These are phyloP conservation scores for Ceyx margarethae DNA, from an alignment of 2,113 vertebrate species.

Conservation along the genomic window DNA sequence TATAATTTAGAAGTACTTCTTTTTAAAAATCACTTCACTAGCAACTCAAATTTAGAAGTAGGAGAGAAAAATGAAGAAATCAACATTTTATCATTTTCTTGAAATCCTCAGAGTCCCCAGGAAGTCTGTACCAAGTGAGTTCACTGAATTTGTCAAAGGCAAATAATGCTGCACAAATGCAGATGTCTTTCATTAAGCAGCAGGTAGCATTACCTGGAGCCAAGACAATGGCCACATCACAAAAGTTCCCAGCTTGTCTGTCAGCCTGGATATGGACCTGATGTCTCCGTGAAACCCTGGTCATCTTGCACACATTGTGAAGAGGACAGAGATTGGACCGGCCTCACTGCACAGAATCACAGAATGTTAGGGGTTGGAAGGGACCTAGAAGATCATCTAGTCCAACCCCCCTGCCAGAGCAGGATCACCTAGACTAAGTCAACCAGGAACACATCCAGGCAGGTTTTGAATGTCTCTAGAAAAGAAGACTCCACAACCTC, in stretches of 20 bases:
- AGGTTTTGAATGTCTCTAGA: too few relatives aligned
- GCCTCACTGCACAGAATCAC: too few relatives aligned
- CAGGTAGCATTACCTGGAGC: background rate
- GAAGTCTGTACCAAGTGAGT: background rate
- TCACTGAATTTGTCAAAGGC: background rate
- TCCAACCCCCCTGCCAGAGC: too few relatives aligned
- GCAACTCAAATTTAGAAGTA: background rate
- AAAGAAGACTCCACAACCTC: too few relatives aligned
- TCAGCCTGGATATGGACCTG: background rate
- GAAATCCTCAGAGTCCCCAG: background rate
- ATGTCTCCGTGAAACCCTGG: rapidly evolving
- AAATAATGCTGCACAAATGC: background rate
- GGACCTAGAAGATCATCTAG: too few relatives aligned
- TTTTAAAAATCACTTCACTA: background rate
- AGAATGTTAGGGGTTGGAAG: too few relatives aligned
- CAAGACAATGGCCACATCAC: background rate
- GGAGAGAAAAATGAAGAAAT: background rate
- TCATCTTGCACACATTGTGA: too few relatives aligned
- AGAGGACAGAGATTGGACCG: background rate
- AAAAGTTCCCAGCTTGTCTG: background rate
- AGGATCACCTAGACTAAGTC: too few relatives aligned
- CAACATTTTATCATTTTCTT: background rate
- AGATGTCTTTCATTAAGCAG: background rate
- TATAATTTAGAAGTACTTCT: background rate
- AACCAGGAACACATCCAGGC: too few relatives aligned